These are phyloP conservation scores for Mesocentrotus franciscanus DNA, from an alignment of 53 echinoderm and acorn worm genomes.

Conservation along the genomic window DNA sequence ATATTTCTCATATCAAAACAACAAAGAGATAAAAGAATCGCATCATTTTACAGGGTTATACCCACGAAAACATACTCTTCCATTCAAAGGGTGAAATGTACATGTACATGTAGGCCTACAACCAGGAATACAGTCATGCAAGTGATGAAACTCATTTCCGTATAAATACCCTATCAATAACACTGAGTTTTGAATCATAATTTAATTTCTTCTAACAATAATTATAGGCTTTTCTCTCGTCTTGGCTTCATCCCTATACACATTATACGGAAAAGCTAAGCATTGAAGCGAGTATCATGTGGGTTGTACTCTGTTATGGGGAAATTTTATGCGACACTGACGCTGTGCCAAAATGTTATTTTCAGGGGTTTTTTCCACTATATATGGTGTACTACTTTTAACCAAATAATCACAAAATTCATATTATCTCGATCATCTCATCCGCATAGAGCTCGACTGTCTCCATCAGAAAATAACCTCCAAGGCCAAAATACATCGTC, in stretches of 20 bases:
- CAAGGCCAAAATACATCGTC: not conserved
- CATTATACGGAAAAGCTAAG: not conserved
- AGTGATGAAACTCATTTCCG: not conserved
- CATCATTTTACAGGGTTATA: not conserved
- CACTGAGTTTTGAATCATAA: not conserved
- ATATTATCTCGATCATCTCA: not conserved
- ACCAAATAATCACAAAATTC: not conserved
- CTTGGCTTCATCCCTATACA: not conserved
- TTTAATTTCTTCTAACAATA: not conserved
- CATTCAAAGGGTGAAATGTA: not conserved
- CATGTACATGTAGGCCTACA: too few species aligned
- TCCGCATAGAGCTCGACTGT: not conserved
- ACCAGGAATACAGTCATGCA: not conserved
- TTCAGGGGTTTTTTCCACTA: not conserved
- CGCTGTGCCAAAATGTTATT: not conserved
- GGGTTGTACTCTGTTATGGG: not conserved
- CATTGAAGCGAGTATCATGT: not conserved
- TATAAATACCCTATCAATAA: not conserved
- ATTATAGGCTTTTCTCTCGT: not conserved
- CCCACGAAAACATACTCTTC: not conserved
- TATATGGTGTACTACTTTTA: not conserved
- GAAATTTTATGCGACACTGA: not conserved
- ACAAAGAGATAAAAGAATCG: too few species aligned
- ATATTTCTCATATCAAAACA: too few species aligned
- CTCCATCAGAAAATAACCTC: slow-evolving; percentile 16